phyloP scores from a whole-genome alignment of 1,140 invertebrate genomes.

The Drosophila melanica region DNA sequence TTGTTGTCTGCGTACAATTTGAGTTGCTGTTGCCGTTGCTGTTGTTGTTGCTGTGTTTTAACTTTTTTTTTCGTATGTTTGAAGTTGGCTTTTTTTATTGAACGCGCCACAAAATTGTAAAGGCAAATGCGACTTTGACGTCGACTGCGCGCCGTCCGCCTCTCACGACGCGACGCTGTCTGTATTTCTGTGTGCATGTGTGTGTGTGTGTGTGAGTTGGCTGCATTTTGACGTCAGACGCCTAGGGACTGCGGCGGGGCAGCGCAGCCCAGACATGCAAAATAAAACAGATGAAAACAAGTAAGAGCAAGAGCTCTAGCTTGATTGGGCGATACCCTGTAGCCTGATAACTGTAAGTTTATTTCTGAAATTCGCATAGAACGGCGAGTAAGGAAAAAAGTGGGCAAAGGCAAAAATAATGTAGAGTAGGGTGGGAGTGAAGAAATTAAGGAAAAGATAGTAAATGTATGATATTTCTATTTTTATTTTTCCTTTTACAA shows the following conservation, averaged over 20 bases:
- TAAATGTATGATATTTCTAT: no score
- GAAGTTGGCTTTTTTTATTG: slow-evolving; percentile 63
- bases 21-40: slow-evolving; percentile 41
- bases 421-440: no score
- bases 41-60: slow-evolving; percentile 45
- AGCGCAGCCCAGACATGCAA: slow-evolving; percentile 64
- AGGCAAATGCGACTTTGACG: slow-evolving; percentile 64
- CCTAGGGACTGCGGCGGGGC: slow-evolving; percentile 36
- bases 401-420: no score
- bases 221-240: slow-evolving; percentile 74
- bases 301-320: slow-evolving; percentile 28
- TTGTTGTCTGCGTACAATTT: slow-evolving; percentile 74
- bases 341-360: neutral
- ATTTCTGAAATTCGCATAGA: neutral
- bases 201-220: slow-evolving; percentile 38
- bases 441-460: no score
- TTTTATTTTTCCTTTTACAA: neutral
- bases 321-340: neutral
- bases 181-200: neutral
- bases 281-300: slow-evolving; percentile 45
- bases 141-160: slow-evolving; percentile 33
- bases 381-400: neutral
- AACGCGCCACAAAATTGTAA: slow-evolving; percentile 71
- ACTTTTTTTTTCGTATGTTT: slow-evolving; percentile 42
- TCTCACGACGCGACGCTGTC: slow-evolving; percentile 27